Evolutionary conservation across 2,888 invertebrate genomes (phyloP), one percentile per base, ranked within the genome.

Genomic region (Oscheius sp.): DNA sequence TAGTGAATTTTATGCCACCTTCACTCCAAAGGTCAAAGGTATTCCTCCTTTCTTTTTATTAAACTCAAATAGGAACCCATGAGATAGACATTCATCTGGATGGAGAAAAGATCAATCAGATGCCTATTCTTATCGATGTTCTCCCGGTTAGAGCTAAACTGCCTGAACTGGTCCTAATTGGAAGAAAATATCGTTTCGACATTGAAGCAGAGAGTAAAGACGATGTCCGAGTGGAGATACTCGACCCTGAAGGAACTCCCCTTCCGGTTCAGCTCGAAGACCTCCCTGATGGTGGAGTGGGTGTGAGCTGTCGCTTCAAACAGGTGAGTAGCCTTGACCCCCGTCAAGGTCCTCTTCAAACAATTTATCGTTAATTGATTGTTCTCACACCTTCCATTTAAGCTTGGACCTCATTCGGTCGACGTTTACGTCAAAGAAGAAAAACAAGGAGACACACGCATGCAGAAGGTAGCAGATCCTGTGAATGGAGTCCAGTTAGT

Each of bases 211-310:
- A 73, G 32, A 72, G 67, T 63, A 81, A 78, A 47, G 76, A 82
- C 36, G 70, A 79, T 41, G 73, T 83, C 26, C 73, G 78, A 17
- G 80, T 82, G 5, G 80, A 79, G 4, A 74, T 83, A 14, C 70
- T 74, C 12, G 75, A 74, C 30, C 79, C 79, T 1, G 74, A 59
- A 28, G 82, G 82, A 2, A 64, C 74, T 22, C 64, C 73, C 44
- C 63, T 82, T 8, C 80, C 81, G 8, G 77, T 80, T 12, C 80
- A 76, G 63, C 69, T 80, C 68, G 78, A 79, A 64, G 72, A 75
- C 30, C 67, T 77, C 9, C 70, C 71, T 0, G 74, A 77, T 8
- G 77, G 75, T 4, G 75, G 74, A 41, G 80, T 80, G 22, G 67
- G 78, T n/a, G 78, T 75, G 1, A 75, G 74, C 22, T 73, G 63